phyloP scores from a whole-genome alignment of 2,888 invertebrate species.

The Dichetophora obliterata region DNA sequence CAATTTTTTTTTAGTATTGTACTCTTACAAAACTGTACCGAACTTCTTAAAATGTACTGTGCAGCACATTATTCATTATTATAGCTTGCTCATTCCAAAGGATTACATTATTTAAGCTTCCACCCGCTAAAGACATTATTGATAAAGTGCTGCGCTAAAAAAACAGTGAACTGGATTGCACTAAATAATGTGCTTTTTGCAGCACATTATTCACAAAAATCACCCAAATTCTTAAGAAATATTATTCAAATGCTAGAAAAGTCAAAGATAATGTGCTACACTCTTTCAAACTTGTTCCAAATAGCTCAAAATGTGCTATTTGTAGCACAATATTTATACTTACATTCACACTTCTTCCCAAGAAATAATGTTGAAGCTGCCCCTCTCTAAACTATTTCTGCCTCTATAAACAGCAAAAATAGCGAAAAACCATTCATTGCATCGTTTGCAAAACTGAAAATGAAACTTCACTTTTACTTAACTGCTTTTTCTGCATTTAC shows the following conservation, averaged over 20 bases:
- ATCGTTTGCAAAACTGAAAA: slow-evolving; percentile 37
- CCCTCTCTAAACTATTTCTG: not conserved
- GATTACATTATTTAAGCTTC: no score
- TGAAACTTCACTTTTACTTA: slow-evolving; percentile 54
- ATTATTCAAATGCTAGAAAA: no score
- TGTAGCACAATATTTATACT: no score
- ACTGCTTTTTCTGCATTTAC: not conserved
- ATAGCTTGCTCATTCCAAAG: no score
- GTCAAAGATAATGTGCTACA: no score
- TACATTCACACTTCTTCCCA: no score
- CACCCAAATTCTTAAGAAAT: no score
- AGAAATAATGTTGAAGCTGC: not conserved
- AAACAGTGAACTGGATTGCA: not conserved
- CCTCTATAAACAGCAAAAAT: not conserved
- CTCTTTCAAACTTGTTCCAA: no score
- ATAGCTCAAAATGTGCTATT: no score
- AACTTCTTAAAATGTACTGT: not conserved
- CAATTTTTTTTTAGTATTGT: not conserved
- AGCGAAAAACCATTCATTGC: not conserved
- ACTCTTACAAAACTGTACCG: not conserved
- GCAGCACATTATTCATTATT: not conserved
- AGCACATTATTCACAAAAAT: not conserved
- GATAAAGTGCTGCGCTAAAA: not conserved
- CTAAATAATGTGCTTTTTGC: not conserved
- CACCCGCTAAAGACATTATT: no score